Conservation (phyloP, 2,888 invertebrate species). For the Epirrhoe tristata region DNA sequence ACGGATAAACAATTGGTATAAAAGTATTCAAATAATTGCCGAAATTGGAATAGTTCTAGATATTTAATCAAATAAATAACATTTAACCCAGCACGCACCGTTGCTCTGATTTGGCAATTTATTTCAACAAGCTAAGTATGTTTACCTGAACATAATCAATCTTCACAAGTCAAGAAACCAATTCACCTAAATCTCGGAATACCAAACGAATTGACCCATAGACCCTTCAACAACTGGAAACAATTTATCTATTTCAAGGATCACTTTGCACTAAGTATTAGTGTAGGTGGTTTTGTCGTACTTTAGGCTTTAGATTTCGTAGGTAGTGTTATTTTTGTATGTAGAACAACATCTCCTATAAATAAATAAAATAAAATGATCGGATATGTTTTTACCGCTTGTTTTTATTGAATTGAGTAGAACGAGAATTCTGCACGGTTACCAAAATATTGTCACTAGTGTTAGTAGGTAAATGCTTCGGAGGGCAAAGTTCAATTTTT, state of each 20-base stretch:
- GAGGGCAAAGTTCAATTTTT: too few species aligned
- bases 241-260: constrained; percentile 32
- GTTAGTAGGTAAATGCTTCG: too few species aligned
- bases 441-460: too few species aligned
- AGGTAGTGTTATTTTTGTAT: too few species aligned
- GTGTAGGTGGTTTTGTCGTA: not conserved
- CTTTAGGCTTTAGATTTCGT: not conserved
- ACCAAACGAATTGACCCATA: constrained; percentile 24
- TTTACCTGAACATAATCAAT: constrained; percentile 21
- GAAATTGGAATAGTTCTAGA: not conserved
- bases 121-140: constrained; percentile 3
- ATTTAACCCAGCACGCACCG: not conserved
- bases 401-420: too few species aligned
- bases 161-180: constrained; percentile 23
- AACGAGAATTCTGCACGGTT: too few species aligned
- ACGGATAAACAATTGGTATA: too few species aligned
- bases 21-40: too few species aligned
- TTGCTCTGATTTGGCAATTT: constrained; percentile 4
- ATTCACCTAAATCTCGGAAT: constrained; percentile 9
- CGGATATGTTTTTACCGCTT: too few species aligned
- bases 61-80: not conserved
- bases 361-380: too few species aligned
- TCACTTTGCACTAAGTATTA: constrained; percentile 10
- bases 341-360: too few species aligned
- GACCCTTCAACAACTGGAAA: constrained; percentile 16